Evolutionary conservation across 1,140 invertebrate genomes (phyloP).

Genomic region (Homarus americanus): DNA sequence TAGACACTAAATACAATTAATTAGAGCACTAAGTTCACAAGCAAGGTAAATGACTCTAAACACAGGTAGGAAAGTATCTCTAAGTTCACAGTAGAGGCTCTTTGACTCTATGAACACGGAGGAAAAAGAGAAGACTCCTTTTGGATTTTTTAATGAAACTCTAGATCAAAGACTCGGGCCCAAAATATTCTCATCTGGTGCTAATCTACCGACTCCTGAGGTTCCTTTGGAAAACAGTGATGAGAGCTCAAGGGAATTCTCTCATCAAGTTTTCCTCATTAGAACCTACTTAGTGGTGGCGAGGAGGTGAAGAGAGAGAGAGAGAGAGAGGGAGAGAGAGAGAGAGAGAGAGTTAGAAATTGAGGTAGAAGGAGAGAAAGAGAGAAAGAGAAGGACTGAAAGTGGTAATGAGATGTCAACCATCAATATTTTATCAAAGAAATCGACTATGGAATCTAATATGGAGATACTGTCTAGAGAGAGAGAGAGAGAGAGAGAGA

Average conservation of each 20-base stretch:
- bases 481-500: too few relatives aligned
- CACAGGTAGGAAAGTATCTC: too few relatives aligned
- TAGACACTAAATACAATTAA: too few relatives aligned
- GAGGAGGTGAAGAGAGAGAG: not conserved
- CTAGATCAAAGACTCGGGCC: not conserved
- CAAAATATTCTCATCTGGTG: not conserved
- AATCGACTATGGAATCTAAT: too few relatives aligned
- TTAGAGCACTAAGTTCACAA: too few relatives aligned
- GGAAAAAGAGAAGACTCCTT: not conserved
- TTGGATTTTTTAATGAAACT: not conserved
- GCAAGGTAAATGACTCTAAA: too few relatives aligned
- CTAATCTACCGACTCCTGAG: not conserved
- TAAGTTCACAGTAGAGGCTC: too few relatives aligned
- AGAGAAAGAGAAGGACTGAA: not conserved
- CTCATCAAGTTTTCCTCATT: conserved; percentile 9
- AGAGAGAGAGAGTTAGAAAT: not conserved
- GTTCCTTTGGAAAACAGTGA: not conserved
- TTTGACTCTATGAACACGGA: too few relatives aligned
- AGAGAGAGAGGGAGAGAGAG: too few relatives aligned
- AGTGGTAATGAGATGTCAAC: too few relatives aligned
- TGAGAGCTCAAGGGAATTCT: not conserved
- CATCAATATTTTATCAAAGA: too few relatives aligned
- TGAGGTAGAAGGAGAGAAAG: not conserved
- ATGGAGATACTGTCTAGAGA: too few relatives aligned
- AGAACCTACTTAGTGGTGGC: not conserved